A percentile compares a stretch with the other conserved stretches of the same genome.
Evolutionary conservation across 2,888 invertebrate species (phyloP).

Genomic region (Cantharis rustica): DNA sequence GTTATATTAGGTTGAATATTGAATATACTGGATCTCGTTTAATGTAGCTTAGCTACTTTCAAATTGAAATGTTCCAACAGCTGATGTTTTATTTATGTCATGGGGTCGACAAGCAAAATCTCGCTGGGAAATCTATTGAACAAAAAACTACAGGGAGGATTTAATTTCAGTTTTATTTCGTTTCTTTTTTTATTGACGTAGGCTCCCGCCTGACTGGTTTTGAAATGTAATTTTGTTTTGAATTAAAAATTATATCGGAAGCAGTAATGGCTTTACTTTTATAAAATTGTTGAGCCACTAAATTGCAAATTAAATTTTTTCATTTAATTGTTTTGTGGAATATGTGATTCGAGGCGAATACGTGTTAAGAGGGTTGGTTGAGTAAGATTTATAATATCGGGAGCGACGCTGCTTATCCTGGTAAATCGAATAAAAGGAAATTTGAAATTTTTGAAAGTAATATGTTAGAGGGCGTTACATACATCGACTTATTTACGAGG

Average conservation of each 20-base stretch:
- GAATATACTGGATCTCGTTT: slow-evolving; percentile 19
- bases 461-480: not conserved
- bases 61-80: slow-evolving; percentile 32
- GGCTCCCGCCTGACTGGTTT: slow-evolving; percentile 9
- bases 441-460: slow-evolving; percentile 11
- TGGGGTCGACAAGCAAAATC: slow-evolving; percentile 27
- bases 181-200: slow-evolving; percentile 24
- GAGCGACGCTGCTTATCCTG: slow-evolving; percentile 3
- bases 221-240: slow-evolving; percentile 19
- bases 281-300: not conserved
- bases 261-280: not conserved
- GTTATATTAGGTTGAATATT: slow-evolving; percentile 25
- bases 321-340: not conserved
- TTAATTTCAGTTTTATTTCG: slow-evolving; percentile 30
- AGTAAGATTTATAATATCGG: not conserved
- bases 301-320: not conserved
- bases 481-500: slow-evolving; percentile 3
- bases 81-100: slow-evolving; percentile 33
- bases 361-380: not conserved
- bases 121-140: slow-evolving; percentile 30
- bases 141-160: slow-evolving; percentile 31
- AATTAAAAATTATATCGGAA: slow-evolving; percentile 14
- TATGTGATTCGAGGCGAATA: not conserved
- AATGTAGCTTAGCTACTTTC: slow-evolving; percentile 20
- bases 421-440: slow-evolving; percentile 12